A percentile compares a stretch with the other conserved stretches of the same genome.
Conservation (phyloP, 2,888 invertebrate genomes). For the Euzophera pinguis region DNA sequence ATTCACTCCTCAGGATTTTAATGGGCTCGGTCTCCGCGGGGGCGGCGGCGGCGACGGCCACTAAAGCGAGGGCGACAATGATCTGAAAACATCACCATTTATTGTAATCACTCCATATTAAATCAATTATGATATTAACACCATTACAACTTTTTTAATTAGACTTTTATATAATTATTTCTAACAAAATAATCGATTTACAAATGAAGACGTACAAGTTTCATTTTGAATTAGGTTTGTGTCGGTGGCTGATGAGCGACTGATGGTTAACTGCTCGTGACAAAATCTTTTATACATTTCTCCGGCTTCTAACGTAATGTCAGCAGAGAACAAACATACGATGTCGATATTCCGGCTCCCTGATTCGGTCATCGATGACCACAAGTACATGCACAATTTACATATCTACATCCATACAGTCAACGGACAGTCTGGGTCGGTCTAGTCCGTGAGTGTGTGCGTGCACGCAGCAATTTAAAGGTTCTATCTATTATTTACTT, state of each 20-base stretch:
- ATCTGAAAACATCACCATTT: constrained; percentile 20
- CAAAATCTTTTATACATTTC: constrained; percentile 73
- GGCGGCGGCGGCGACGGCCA: constrained; percentile 48
- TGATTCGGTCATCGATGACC: constrained; percentile 57
- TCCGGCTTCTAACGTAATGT: constrained; percentile 60
- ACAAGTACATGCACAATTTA: constrained; percentile 27
- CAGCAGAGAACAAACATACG: constrained; percentile 54
- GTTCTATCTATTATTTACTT: constrained; percentile 51
- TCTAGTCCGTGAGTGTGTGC: constrained; percentile 24
- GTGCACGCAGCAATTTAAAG: constrained; percentile 33
- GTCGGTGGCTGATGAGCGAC: constrained; percentile 57
- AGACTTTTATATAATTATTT: not conserved
- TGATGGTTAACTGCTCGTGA: constrained; percentile 49
- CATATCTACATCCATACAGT: constrained; percentile 22
- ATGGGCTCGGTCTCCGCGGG: constrained; percentile 31
- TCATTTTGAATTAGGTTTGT: constrained; percentile 59
- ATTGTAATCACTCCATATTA: not conserved
- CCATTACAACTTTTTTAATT: not conserved
- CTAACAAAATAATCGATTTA: not conserved
- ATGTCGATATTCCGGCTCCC: constrained; percentile 57
- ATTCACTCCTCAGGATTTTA: constrained; percentile 44
- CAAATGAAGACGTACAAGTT: constrained; percentile 53
- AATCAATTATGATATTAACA: not conserved
- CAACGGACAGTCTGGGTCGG: constrained; percentile 13
- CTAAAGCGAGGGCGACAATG: constrained; percentile 48